Evolutionary conservation across 2,797 vertebrate species (phyloP).

Genomic region (Chlorospingus flavigularis): DNA sequence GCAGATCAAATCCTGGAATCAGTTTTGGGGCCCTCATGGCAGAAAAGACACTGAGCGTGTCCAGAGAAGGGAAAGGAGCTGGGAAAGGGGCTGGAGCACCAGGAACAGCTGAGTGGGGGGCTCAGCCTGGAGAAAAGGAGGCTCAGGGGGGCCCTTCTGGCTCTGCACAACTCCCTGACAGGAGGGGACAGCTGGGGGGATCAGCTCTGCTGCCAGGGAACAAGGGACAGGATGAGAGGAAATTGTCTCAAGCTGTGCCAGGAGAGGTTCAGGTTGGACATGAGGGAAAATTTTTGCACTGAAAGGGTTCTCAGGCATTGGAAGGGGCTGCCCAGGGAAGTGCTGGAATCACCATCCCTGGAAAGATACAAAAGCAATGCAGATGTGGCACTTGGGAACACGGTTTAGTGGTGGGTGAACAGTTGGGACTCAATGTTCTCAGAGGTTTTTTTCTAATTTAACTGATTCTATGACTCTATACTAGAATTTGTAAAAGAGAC

Average conservation of each 20-base stretch:
- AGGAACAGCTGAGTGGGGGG: neutral
- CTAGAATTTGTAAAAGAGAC: neutral
- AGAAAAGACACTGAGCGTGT: neutral
- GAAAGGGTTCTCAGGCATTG: fast-evolving
- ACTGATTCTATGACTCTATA: neutral
- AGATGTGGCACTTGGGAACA: neutral
- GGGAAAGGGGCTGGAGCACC: neutral
- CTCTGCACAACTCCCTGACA: neutral
- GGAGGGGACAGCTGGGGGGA: fast-evolving
- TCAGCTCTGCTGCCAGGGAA: neutral
- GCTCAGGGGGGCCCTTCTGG: neutral
- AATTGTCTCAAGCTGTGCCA: neutral
- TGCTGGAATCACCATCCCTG: neutral
- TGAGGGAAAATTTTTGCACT: neutral
- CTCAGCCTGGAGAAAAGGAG: neutral
- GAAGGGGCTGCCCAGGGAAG: neutral
- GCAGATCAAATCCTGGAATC: neutral
- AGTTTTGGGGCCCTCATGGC: neutral
- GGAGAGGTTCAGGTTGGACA: neutral
- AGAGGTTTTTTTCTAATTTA: neutral
- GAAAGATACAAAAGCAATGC: neutral
- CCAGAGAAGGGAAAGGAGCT: neutral
- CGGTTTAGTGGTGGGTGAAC: neutral
- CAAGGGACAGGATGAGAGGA: neutral
- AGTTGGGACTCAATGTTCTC: neutral